Conservation (phyloP, 2,797 vertebrate genomes). For the Pagetopsis macropterus region DNA sequence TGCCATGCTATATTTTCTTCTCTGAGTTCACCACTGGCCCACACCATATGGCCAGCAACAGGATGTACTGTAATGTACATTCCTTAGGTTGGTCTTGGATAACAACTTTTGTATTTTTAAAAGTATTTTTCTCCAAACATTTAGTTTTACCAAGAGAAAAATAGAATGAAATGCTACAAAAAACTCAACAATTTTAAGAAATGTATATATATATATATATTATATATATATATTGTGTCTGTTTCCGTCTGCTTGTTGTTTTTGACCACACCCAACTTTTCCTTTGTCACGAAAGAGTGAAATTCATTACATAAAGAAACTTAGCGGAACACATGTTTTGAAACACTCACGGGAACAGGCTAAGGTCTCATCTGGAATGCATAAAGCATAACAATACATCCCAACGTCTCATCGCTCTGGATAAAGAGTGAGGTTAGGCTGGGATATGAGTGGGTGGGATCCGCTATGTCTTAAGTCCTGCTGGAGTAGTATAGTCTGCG, state of each 20-base stretch:
- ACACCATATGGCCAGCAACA: constrained; percentile 37
- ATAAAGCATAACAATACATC: constrained; percentile 81
- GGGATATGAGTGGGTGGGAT: constrained; percentile 69
- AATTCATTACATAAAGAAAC: constrained; percentile 59
- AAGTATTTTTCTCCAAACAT: neutral
- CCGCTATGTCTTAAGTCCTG: constrained; percentile 54
- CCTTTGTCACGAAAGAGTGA: constrained; percentile 48
- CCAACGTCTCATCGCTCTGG: constrained; percentile 68
- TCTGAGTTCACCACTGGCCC: constrained; percentile 45
- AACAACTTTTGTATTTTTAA: neutral
- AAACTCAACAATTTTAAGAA: neutral
- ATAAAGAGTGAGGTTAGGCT: constrained; percentile 49
- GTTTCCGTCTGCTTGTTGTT: constrained; percentile 47
- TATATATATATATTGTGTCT: constrained; percentile 7
- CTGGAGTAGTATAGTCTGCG: constrained; percentile 36
- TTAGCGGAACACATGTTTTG: constrained; percentile 67
- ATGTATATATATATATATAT: neutral
- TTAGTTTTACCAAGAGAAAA: neutral
- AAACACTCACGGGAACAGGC: constrained; percentile 58
- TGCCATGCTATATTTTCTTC: constrained; percentile 66
- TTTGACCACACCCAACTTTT: constrained; percentile 64
- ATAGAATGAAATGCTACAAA: neutral
- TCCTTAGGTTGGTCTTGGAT: constrained; percentile 11
- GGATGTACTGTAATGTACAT: constrained; percentile 57
- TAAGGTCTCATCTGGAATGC: constrained; percentile 82